Evolutionary conservation across 1,140 invertebrate genomes (phyloP), one percentile per base, ranked within the genome.

Genomic region (Thereuonema tuberculata): DNA sequence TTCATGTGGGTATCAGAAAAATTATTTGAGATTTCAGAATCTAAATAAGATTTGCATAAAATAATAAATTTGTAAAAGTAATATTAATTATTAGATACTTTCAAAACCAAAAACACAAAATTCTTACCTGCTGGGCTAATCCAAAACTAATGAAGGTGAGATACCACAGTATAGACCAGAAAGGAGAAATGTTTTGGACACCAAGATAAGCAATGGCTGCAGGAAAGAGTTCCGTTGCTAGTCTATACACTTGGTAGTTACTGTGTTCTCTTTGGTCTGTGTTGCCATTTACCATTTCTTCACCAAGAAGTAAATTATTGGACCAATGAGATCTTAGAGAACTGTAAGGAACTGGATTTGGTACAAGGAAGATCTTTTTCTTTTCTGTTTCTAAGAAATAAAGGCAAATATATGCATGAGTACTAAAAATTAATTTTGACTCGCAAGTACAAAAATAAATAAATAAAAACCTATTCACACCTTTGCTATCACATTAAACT

Each of bases 91-190:
- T n/a, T n/a, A n/a, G n/a, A n/a, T n/a, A n/a, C n/a, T n/a, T n/a
- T n/a, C n/a, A n/a, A n/a, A n/a, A n/a, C n/a, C n/a, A n/a, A n/a
- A n/a, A n/a, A n/a, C n/a, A n/a, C n/a, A n/a, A n/a, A n/a, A 43
- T 25, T 63, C 58, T 61, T 63, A 81, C 80, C 76, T 87, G 84
- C 68, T 93, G 89, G 1, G 85, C 86, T 24, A 94, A 78, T 0
- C 89, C 89, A 68, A 94, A 91, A 56, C 88, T 74, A 56, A 92
- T 86, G 54, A 93, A 77, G 52, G 84, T 82, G 64, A 87, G 84
- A 72, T 91, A 94, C 66, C 90, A 89, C 17, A 92, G 77, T 9
- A 89, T 82, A 0, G 86, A 84, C 89, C 89, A 93, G 67, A 88
- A 87, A 15, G 86, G 84, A 0, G 86, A 88, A 2, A 84, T 77